Evolutionary conservation across 2,888 invertebrate genomes (phyloP).

Genomic region (Rapana venosa): DNA sequence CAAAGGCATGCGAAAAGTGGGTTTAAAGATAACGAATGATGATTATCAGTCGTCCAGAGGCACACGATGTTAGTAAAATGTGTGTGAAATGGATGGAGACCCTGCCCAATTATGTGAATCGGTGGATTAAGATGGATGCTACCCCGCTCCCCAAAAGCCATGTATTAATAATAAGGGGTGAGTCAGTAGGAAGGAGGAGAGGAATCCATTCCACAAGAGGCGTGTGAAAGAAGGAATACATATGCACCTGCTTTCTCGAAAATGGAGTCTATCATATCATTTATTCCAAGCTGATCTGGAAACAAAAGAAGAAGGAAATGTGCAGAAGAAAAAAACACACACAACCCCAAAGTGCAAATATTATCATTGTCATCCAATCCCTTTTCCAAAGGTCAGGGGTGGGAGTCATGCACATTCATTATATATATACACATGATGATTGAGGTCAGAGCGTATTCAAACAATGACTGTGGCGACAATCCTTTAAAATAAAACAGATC

Average conservation of each 20-base stretch:
- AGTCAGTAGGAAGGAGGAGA: not conserved
- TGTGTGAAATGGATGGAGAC: too few species aligned
- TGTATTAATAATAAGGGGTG: not conserved
- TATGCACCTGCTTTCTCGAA: conserved; percentile 68
- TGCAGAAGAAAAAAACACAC: not conserved
- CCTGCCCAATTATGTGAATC: not conserved
- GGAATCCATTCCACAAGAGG: conserved; percentile 27
- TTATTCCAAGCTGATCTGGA: conserved; percentile 63
- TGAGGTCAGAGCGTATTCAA: too few species aligned
- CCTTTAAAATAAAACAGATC: too few species aligned
- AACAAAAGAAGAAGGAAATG: conserved; percentile 27
- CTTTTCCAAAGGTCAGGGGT: too few species aligned
- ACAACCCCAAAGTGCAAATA: not conserved
- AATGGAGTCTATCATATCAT: conserved; percentile 66
- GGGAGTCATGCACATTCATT: too few species aligned
- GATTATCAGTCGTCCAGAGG: too few species aligned
- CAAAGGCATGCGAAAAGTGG: too few species aligned
- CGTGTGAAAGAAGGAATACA: conserved; percentile 24
- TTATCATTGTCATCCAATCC: too few species aligned
- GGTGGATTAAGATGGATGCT: not conserved
- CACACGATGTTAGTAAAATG: too few species aligned
- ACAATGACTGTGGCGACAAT: too few species aligned
- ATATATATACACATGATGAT: too few species aligned
- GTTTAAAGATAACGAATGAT: too few species aligned
- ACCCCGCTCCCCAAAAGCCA: not conserved